phyloP scores from a whole-genome alignment of 1,140 invertebrate genomes.

The Hypothenemus hampei region DNA sequence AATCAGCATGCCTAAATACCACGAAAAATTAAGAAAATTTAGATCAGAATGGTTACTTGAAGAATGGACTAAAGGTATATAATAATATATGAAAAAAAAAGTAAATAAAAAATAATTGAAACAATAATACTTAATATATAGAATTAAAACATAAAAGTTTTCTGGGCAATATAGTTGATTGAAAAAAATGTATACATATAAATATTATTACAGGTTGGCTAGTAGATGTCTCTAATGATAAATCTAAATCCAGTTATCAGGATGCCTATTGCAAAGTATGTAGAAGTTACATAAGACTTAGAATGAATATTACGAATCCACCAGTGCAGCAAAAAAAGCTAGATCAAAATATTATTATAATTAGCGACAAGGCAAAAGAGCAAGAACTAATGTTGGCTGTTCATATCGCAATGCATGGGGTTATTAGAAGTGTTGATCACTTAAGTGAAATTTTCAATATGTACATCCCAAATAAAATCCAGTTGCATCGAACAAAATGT shows the following conservation, averaged over 20 bases:
- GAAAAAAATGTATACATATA: background rate
- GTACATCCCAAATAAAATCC: background rate
- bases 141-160: background rate
- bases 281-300: background rate
- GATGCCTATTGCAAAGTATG: conserved; percentile 5
- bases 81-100: no score
- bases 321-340: background rate
- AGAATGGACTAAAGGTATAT: background rate
- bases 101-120: no score
- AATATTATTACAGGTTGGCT: background rate
- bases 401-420: background rate
- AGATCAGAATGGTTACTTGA: background rate
- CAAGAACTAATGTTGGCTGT: background rate
- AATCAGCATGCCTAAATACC: background rate
- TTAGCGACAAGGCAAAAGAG: background rate
- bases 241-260: background rate
- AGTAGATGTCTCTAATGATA: background rate
- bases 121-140: no score
- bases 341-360: background rate
- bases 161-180: no score
- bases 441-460: background rate
- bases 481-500: conserved; percentile 5
- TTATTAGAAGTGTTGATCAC: conserved; percentile 1
- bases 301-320: background rate
- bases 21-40: background rate